phyloP scores from a whole-genome alignment of 1,140 invertebrate genomes.

The Bicyclus anynana region DNA sequence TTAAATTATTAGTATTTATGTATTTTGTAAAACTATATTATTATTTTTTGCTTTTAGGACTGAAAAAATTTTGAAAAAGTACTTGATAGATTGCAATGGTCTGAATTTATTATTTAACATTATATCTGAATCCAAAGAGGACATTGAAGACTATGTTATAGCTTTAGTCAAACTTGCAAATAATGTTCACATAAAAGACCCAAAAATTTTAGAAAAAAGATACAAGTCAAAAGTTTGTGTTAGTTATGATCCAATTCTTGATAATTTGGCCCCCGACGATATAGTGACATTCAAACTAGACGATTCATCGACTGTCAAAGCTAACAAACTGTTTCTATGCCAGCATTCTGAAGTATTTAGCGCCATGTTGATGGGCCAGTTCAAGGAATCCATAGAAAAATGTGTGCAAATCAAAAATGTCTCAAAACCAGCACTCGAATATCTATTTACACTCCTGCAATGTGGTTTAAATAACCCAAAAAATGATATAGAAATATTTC shows the following conservation, averaged over 20 bases:
- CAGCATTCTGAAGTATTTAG: conserved; percentile 81
- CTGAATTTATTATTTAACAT: conserved; percentile 57
- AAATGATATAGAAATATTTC: conserved; percentile 54
- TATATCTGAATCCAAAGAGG: conserved; percentile 55
- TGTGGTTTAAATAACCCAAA: conserved; percentile 69
- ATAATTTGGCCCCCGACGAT: conserved; percentile 55
- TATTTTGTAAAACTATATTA: background rate
- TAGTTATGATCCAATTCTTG: conserved; percentile 58
- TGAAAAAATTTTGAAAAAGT: conserved; percentile 63
- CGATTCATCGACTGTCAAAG: conserved; percentile 79
- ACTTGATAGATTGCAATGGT: conserved; percentile 64
- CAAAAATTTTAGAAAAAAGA: conserved; percentile 61
- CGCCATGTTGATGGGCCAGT: conserved; percentile 81
- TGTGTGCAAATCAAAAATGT: conserved; percentile 78
- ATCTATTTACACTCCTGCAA: conserved; percentile 75
- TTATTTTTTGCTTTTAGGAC: conserved; percentile 44
- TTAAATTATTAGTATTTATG: too few species aligned
- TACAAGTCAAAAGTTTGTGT: conserved; percentile 58
- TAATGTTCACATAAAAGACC: conserved; percentile 73
- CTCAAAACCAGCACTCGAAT: conserved; percentile 76
- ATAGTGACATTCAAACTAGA: conserved; percentile 81
- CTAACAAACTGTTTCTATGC: conserved; percentile 79
- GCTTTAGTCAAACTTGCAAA: conserved; percentile 66
- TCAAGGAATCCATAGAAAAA: conserved; percentile 80
- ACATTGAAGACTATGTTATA: conserved; percentile 60